These are phyloP conservation scores for Panagrolaimus sp. DNA, from an alignment of 1,140 invertebrate species.

Conservation along the genomic window DNA sequence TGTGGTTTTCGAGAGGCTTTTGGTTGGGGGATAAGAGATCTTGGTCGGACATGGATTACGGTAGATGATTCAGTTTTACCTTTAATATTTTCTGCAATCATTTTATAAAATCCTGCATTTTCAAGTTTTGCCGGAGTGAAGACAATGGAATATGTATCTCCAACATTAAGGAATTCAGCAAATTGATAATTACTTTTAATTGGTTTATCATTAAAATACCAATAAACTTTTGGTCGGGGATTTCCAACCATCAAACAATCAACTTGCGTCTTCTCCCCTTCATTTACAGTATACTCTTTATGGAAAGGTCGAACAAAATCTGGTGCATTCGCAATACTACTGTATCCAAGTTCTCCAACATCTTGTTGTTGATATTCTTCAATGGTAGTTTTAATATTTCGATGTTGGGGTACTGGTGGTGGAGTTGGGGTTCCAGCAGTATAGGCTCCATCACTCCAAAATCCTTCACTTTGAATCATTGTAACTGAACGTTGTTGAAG, in stretches of 20 bases:
- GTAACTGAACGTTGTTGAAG: conserved; percentile 18
- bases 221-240: conserved; percentile 63
- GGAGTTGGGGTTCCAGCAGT: conserved; percentile 35
- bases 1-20: conserved; percentile 8
- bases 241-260: conserved; percentile 62
- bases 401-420: conserved; percentile 30
- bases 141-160: conserved; percentile 60
- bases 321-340: conserved; percentile 45
- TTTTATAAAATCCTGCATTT: conserved; percentile 55
- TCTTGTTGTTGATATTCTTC: conserved; percentile 24
- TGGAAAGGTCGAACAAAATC: conserved; percentile 57
- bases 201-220: conserved; percentile 63
- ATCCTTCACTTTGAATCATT: conserved; percentile 29
- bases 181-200: conserved; percentile 56
- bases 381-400: not conserved
- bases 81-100: conserved; percentile 62
- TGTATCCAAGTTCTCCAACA: conserved; percentile 39
- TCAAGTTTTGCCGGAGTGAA: conserved; percentile 50
- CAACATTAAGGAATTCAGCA: conserved; percentile 59
- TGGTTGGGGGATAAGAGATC: conserved; percentile 51
- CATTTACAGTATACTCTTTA: conserved; percentile 58
- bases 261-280: conserved; percentile 61
- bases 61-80: conserved; percentile 61
- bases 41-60: conserved; percentile 52
- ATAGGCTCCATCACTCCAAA: conserved; percentile 38